Conservation (phyloP, 2,113 vertebrate species). For the Uropsilus gracilis region DNA sequence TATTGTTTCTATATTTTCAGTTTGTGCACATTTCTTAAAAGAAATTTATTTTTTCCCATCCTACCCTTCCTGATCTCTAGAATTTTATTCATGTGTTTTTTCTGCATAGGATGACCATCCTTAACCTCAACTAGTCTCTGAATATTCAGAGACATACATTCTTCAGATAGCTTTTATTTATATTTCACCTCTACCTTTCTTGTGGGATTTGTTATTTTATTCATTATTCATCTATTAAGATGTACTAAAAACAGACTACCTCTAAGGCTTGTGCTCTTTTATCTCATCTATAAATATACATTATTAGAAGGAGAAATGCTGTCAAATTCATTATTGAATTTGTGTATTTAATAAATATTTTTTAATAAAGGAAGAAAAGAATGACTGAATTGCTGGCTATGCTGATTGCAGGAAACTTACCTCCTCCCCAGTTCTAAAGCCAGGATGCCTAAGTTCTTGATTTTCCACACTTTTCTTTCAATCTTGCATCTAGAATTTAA, state of each 20-base stretch:
- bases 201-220: background rate
- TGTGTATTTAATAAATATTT: background rate
- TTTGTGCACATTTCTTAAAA: background rate
- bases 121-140: background rate
- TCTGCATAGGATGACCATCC: background rate
- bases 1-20: slow-evolving; percentile 16
- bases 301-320: background rate
- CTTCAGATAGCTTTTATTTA: background rate
- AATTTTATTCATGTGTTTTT: background rate
- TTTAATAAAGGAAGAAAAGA: background rate
- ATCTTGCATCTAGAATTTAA: background rate
- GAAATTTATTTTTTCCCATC: background rate
- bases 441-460: background rate
- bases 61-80: background rate
- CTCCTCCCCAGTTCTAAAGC: background rate
- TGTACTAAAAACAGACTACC: background rate
- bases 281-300: background rate
- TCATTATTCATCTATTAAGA: background rate
- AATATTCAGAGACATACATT: background rate
- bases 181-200: background rate
- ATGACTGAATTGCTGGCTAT: background rate
- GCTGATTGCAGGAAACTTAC: background rate
- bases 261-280: background rate
- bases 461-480: background rate
- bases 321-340: background rate